phyloP scores from a whole-genome alignment of 2,113 vertebrate genomes.

The Microtus ochrogaster region DNA sequence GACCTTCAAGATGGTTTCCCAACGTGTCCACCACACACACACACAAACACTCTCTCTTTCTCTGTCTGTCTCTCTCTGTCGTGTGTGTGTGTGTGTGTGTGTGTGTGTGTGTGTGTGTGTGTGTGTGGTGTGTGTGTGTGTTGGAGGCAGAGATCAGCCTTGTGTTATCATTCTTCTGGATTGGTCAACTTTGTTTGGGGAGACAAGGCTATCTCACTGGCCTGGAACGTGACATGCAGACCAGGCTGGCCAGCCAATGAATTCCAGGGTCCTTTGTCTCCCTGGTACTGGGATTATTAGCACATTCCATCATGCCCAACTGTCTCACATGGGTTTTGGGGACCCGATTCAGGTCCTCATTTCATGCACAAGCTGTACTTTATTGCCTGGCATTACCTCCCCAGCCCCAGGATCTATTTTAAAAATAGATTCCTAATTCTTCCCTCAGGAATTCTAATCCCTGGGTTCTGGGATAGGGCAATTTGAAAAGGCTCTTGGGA shows the following conservation, averaged over 20 bases:
- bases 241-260: neutral
- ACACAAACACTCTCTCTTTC: neutral
- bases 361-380: neutral
- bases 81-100: neutral
- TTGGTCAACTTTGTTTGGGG: neutral
- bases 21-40: neutral
- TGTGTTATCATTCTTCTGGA: neutral
- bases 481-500: constrained; percentile 12
- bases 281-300: neutral
- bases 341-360: too few relatives aligned
- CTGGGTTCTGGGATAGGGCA: neutral
- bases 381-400: neutral
- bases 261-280: neutral
- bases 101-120: neutral
- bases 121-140: neutral
- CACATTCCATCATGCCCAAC: neutral
- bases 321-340: too few relatives aligned
- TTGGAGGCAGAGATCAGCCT: neutral
- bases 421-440: constrained; percentile 4
- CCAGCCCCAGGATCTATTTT: neutral
- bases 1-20: neutral
- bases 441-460: neutral
- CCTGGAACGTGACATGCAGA: neutral
- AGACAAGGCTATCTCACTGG: neutral
- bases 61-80: neutral